Base-by-base conservation (phyloP, 2,113 vertebrate species). In the Ammodytes dubius region DNA sequence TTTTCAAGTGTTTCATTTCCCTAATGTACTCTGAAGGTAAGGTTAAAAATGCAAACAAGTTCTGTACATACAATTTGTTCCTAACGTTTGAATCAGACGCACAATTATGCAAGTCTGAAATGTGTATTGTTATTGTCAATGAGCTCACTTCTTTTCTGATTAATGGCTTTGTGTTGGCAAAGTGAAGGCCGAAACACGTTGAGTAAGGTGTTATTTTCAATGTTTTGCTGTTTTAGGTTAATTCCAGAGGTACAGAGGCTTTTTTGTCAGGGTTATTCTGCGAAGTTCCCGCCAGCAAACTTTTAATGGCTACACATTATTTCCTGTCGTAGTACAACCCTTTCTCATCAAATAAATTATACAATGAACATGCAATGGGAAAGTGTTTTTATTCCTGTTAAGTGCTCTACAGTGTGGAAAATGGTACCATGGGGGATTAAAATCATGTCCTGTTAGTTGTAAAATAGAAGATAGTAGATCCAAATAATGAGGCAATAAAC, bases 221-320 rank as follows among this genome's bases (percentile, higher is more conserved):
- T 46, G 27, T 72, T 54, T 53, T 69, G 14, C 7, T 37, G 9
- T 54, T 73, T 65, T 7, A 49, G 56, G 13, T 27, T 67, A 11
- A 15, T 27, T 49, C 10, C 12, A 57, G 37, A 74, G 15, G 11
- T 47, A 37, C 37, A n/a, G 10, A 58, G 8, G 35, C 46, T 8
- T 60, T 8, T 60, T 70, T 54, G 37, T 47, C 40, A 40, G 15
- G 27, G 13, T 27, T 81, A 27, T 69, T 68, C n/a, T 65, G 39
- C 58, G 78, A 77, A 74, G 35, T 50, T 66, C 6, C 27, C 11
- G 27, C 5, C 65, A 53, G 46, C 63, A 74, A 86, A 87, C 74
- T 88, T 88, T 86, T 78, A 88, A 81, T 57, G 67, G 46, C 64
- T n/a, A 19, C 8, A 74, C 60, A 39, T 58, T 35, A 76, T 54